Evolutionary conservation across 2,888 invertebrate species (phyloP).

Genomic region (Agrotis clavis): DNA sequence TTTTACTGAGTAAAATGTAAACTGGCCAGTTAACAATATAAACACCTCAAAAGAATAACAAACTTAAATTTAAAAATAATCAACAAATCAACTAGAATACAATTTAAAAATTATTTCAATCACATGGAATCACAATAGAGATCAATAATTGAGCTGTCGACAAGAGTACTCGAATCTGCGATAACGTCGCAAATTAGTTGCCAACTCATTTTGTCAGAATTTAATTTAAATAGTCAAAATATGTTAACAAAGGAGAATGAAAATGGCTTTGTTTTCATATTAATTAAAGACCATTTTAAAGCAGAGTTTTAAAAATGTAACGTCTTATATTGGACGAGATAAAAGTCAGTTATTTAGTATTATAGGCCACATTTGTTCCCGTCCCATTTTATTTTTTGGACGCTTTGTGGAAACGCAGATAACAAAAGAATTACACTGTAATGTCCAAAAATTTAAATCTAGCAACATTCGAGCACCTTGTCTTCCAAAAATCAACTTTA

Average conservation of each 20-base stretch:
- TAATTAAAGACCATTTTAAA: no score
- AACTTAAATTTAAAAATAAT: neutral
- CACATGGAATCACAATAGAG: constrained; percentile 29
- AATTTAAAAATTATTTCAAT: constrained; percentile 19
- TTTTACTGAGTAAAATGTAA: constrained; percentile 17
- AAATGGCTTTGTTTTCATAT: neutral
- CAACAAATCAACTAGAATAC: constrained; percentile 9
- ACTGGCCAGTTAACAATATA: neutral
- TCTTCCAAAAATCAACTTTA: constrained; percentile 32
- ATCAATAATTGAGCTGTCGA: constrained; percentile 37
- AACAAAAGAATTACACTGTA: neutral
- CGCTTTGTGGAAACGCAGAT: neutral
- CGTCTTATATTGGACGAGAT: neutral
- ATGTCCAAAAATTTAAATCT: neutral
- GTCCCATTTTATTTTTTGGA: neutral
- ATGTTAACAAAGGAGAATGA: neutral
- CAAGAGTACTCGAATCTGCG: constrained; percentile 39
- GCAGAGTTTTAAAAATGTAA: neutral
- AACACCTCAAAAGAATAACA: neutral
- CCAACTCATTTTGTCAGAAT: neutral
- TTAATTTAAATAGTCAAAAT: neutral
- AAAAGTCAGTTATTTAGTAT: neutral
- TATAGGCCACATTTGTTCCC: neutral
- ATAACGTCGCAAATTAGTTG: neutral
- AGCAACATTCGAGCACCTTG: constrained; percentile 38